Percentiles rank a stretch among this genome's conserved stretches.
Evolutionary conservation across 2,113 vertebrate genomes (phyloP).

Genomic region (Xerus inauris): DNA sequence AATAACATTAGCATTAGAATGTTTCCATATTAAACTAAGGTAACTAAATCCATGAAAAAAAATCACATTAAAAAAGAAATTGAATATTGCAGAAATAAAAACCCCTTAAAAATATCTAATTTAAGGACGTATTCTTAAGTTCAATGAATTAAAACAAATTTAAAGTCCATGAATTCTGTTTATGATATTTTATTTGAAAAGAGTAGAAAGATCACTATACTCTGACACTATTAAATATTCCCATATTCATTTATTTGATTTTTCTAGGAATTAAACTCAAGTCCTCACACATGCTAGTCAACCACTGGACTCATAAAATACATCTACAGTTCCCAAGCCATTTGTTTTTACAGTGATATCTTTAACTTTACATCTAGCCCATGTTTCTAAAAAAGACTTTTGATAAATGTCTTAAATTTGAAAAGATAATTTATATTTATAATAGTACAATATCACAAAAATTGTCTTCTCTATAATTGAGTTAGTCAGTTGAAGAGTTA

Average conservation of each 20-base stretch:
- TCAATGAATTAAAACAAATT: not conserved
- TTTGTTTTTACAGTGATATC: not conserved
- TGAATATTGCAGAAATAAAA: constrained; percentile 15
- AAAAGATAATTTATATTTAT: not conserved
- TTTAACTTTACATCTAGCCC: not conserved
- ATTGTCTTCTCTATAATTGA: not conserved
- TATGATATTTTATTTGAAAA: constrained; percentile 31
- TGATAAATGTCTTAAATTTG: not conserved
- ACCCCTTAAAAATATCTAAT: not conserved
- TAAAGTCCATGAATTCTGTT: not conserved
- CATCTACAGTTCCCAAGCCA: not conserved
- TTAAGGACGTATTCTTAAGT: not conserved
- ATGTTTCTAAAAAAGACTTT: not conserved
- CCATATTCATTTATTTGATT: not conserved
- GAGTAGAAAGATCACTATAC: not conserved
- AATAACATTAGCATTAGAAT: constrained; percentile 11
- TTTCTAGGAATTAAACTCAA: not conserved
- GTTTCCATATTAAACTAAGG: constrained; percentile 1
- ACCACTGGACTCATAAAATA: not conserved
- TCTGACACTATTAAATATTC: not conserved
- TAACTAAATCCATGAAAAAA: constrained; percentile 13
- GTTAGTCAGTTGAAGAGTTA: not conserved
- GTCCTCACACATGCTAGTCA: not conserved
- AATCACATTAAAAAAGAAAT: not conserved
- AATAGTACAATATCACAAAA: not conserved